A percentile compares a stretch with the other conserved stretches of the same genome.
Conservation (phyloP, 2,888 invertebrate species). For the Tipula helvola region DNA sequence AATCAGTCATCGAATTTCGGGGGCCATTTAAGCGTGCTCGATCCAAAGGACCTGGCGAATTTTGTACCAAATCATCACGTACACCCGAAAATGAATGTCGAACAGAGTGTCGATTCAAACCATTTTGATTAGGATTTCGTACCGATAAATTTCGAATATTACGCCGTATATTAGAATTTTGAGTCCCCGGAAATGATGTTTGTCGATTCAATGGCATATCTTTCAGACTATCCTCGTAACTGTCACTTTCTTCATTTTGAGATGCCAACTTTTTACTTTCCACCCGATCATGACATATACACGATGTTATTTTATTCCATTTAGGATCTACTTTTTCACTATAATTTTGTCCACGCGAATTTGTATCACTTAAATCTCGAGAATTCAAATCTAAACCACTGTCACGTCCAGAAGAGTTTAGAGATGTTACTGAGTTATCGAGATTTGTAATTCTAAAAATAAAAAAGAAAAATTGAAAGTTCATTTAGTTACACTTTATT, state of each 20-base stretch:
- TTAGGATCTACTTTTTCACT: conserved; percentile 4
- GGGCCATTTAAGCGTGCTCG: conserved; percentile 29
- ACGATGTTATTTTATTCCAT: neutral
- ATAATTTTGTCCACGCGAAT: conserved; percentile 15
- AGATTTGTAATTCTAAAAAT: neutral
- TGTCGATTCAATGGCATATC: conserved; percentile 20
- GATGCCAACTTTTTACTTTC: neutral
- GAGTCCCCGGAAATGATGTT: conserved; percentile 12
- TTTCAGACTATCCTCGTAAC: conserved; percentile 71
- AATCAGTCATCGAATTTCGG: conserved; percentile 34
- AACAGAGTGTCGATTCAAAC: conserved; percentile 28
- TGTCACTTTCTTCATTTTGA: conserved; percentile 39
- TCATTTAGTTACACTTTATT: neutral
- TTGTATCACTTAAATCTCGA: conserved; percentile 18
- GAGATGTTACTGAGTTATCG: conserved; percentile 65
- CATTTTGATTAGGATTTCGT: conserved; percentile 18
- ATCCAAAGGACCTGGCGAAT: conserved; percentile 28
- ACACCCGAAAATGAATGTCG: conserved; percentile 35
- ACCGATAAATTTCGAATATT: conserved; percentile 16
- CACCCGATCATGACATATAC: neutral
- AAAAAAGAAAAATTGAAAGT: neutral
- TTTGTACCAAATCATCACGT: conserved; percentile 33
- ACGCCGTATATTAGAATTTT: conserved; percentile 14
- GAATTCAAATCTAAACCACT: conserved; percentile 53
- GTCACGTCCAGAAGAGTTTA: conserved; percentile 73